A percentile compares a stretch with the other conserved stretches of the same genome.
Conservation (phyloP, 92 coral and sea anemone genomes). For the Paramuricea clavata region DNA sequence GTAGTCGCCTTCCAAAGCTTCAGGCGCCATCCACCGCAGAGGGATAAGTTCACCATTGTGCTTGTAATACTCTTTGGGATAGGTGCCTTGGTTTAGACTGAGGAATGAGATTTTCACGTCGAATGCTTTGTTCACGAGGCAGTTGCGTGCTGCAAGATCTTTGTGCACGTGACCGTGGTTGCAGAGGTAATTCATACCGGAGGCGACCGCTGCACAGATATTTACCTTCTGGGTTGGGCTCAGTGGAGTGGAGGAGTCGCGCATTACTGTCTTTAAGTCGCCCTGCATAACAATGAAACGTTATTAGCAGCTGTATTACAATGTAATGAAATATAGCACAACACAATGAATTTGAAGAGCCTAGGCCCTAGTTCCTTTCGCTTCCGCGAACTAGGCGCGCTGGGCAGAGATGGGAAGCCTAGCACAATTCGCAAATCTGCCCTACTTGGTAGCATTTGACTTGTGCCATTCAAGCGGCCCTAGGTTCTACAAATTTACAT, state of each 20-base stretch:
- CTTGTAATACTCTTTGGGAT: slow-evolving; percentile 89
- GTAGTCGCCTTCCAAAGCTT: slow-evolving; percentile 94
- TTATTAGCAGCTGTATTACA: too few relatives aligned
- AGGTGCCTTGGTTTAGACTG: slow-evolving; percentile 90
- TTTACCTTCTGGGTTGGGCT: slow-evolving; percentile 87
- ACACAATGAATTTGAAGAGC: too few relatives aligned
- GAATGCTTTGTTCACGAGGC: slow-evolving; percentile 87
- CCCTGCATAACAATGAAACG: slow-evolving; percentile 68
- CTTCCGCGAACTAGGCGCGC: too few relatives aligned
- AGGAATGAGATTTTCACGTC: slow-evolving; percentile 93
- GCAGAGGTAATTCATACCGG: slow-evolving; percentile 91
- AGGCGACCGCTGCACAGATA: slow-evolving; percentile 80
- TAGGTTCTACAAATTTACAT: too few relatives aligned
- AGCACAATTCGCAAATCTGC: too few relatives aligned
- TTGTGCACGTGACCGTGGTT: slow-evolving; percentile 84
- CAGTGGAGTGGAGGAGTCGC: slow-evolving; percentile 87
- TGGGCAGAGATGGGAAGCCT: too few relatives aligned
- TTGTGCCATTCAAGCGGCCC: too few relatives aligned
- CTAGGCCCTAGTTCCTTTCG: too few relatives aligned
- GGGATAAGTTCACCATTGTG: slow-evolving; percentile 90
- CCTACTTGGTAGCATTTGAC: too few relatives aligned
- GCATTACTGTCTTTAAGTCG: slow-evolving; percentile 94
- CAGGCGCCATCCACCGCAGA: slow-evolving; percentile 98
- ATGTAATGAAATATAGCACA: too few relatives aligned
- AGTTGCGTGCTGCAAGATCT: slow-evolving; percentile 95